Conservation (phyloP, 2,113 vertebrate species). For the Hippoglossus stenolepis region DNA sequence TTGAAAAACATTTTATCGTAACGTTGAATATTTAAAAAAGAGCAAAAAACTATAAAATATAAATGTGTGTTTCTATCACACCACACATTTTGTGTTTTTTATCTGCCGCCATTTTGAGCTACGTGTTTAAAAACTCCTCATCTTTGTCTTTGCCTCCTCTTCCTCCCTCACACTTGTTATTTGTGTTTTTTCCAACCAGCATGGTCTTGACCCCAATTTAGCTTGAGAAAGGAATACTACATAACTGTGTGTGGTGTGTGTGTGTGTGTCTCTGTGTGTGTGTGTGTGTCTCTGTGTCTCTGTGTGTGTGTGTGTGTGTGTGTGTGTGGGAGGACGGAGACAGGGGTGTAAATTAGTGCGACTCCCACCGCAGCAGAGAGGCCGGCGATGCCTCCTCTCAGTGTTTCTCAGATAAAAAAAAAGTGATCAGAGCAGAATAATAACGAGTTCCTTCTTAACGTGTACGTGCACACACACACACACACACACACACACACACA, state of each 20-base stretch:
- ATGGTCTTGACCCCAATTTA: slow-evolving; percentile 56
- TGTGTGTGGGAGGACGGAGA: slow-evolving; percentile 4
- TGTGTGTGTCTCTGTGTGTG: not conserved
- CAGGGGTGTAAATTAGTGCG: slow-evolving; percentile 50
- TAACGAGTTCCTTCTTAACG: slow-evolving; percentile 10
- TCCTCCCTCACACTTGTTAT: slow-evolving; percentile 27
- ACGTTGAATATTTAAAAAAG: too few species aligned
- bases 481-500: not conserved
- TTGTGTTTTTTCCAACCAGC: slow-evolving; percentile 50
- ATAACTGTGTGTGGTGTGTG: slow-evolving; percentile 42
- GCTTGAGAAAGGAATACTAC: slow-evolving; percentile 35
- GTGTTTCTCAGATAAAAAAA: slow-evolving; percentile 24
- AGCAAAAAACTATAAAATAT: not conserved
- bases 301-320: slow-evolving; percentile 6
- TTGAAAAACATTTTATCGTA: too few species aligned
- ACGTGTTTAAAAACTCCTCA: not conserved
- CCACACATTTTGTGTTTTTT: slow-evolving; percentile 5
- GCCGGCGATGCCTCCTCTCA: not conserved
- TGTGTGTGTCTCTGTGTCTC: not conserved
- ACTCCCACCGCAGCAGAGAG: slow-evolving; percentile 23
- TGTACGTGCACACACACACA: not conserved
- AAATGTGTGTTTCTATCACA: not conserved
- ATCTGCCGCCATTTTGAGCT: slow-evolving; percentile 8
- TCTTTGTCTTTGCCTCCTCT: slow-evolving; percentile 14
- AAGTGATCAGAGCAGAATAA: slow-evolving; percentile 18